Base-by-base conservation (phyloP, 2,113 vertebrate genomes). In the Mesoclemmys tuberculata region DNA sequence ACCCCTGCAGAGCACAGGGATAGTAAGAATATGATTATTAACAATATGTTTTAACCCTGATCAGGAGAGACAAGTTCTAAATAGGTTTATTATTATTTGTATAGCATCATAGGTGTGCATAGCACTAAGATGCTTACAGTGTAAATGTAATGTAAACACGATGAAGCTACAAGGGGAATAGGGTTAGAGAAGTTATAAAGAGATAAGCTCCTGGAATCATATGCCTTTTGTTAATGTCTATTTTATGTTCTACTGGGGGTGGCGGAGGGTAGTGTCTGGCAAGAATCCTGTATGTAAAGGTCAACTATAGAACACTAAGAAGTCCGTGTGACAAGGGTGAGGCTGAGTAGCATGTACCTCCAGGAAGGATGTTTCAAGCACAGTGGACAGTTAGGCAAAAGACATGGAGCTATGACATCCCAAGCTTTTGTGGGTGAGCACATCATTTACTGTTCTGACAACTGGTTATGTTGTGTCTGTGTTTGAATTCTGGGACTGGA, bases 131-230 rank as follows among this genome's bases (percentile, higher is more conserved):
- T 52, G 4, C 10, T 93, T 90, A 58, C 75, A 16, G 27, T 27
- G 26, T 77, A 77, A 77, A 77, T 58, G 56, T 19, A 89, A 93
- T 90, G 64, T 80, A 93, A 90, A 95, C 19, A 84, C 85, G 82
- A 29, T 38, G 77, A 6, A 5, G 3, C 2, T 80, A n/a, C 44
- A 38, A 87, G 92, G 91, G 55, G 27, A 77, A 93, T 85, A 68
- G 68, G 79, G 38, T 64, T 90, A 18, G 48, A 75, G 31, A 14
- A 83, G 3, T 44, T 27, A 12, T 8, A 94, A 89, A 19, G 27
- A 79, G 13, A 31, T 16, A 48, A 31, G 58, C 1, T 84, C 41
- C 38, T 48, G 46, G 44, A 93, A 89, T 10, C 38, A 80, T 4
- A 83, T 26, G 7, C 8, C 14, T 84, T 90, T 58, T 94, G 85